Base-by-base conservation (phyloP, 2,888 invertebrate genomes). In the Epiblema foenella region DNA sequence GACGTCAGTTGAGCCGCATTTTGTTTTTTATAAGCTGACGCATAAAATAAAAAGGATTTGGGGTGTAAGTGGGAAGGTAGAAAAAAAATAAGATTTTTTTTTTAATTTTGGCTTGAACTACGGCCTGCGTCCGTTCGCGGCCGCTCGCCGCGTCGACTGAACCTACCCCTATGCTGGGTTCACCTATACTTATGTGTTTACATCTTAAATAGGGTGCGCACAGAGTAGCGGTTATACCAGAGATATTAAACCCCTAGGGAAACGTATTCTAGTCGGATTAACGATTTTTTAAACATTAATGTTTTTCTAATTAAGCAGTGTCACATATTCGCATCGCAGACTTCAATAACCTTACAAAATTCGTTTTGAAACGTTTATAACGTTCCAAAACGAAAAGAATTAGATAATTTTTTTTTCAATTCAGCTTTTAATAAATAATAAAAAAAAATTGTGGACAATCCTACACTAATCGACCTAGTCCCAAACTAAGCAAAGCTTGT, bases 171-270 rank as follows among this genome's bases (percentile, higher is more conserved):
- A 72, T 75, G 76, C 77, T 79, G 81, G 77, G 78, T 79, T 79
- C 80, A 79, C 78, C 82, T 74, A 91, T 91, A 91, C 89, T 88
- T 91, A 85, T 89, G 83, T 90, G 90, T 92, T 91, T 91, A 90
- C 91, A 89, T 90, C 91, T 90, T 89, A 89, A 90, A 90, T 89
- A 88, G 90, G 88, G 89, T 89, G 85, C 77, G 83, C 79, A 80
- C 77, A 90, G 91, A 85, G 85, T 85, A 78, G 59, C 37, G 68
- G 17, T 4, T 17, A 8, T 18, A n/a, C 46, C 67, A 77, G 76
- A 78, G 68, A 46, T 49, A 51, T 58, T 65, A 60, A 46, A 54
- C 46, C 29, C 18, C 17, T 20, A 29, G 33, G n/a, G 5, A 58
- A 54, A 15, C 18, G 37, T 51, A 33, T 10, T 8, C 11, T 37